Evolutionary conservation across 2,113 vertebrate species (phyloP).

Genomic region (Sinocyclocheilus rhinocerous): DNA sequence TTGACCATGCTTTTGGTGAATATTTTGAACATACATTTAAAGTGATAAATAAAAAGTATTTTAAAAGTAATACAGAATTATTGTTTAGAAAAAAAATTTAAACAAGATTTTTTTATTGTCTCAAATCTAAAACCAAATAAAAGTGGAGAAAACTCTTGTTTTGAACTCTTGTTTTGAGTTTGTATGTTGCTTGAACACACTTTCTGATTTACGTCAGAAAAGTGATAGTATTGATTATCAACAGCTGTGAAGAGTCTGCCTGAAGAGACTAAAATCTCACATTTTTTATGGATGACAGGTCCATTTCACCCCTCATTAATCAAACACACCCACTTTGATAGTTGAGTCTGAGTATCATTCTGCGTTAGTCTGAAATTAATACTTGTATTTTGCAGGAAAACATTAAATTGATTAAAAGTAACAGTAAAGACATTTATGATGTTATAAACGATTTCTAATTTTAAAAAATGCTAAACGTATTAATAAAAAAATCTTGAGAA

Average conservation of each 20-base stretch:
- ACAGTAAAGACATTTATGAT: too few species aligned
- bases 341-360: neutral
- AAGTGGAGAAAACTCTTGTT: neutral
- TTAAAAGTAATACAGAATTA: neutral
- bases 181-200: neutral
- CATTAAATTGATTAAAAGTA: too few species aligned
- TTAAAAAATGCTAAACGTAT: too few species aligned
- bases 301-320: neutral
- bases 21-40: neutral
- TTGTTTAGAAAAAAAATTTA: too few species aligned
- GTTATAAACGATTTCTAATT: too few species aligned
- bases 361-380: neutral
- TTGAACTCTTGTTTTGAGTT: neutral
- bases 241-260: neutral
- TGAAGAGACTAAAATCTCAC: neutral
- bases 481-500: too few species aligned
- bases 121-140: neutral
- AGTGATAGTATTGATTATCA: neutral
- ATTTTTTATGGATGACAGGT: neutral
- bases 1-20: neutral
- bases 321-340: neutral
- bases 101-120: too few species aligned
- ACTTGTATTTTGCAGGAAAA: too few species aligned
- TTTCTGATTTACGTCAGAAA: neutral
- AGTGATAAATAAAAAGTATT: neutral